Percentiles rank a stretch among this genome's conserved stretches.
Evolutionary conservation across 2,888 invertebrate genomes (phyloP).

Genomic region (Ceriagrion tenellum): DNA sequence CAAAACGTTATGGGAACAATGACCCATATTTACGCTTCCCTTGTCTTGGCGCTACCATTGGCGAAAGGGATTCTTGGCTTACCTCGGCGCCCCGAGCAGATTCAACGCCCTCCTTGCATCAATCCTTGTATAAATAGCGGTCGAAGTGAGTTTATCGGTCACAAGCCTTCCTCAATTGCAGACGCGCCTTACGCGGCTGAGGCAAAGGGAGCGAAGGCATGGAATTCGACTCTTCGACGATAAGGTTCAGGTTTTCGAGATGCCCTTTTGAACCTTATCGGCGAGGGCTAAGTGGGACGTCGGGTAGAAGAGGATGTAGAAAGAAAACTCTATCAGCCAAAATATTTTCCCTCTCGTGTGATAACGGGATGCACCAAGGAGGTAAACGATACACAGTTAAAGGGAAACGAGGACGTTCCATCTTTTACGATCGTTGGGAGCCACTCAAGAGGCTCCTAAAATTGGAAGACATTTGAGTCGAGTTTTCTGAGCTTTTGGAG

Average conservation of each 20-base stretch:
- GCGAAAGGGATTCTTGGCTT: not conserved
- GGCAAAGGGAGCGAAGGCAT: not conserved
- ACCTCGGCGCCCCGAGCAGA: not conserved
- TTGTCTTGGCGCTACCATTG: too few relatives aligned
- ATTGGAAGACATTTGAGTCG: too few relatives aligned
- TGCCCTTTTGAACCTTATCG: not conserved
- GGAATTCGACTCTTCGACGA: not conserved
- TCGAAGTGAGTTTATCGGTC: not conserved
- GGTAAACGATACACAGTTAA: not conserved
- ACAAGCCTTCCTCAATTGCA: not conserved
- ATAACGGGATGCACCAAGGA: not conserved
- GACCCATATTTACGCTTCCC: not conserved
- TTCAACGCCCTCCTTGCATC: not conserved
- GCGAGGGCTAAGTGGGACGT: not conserved
- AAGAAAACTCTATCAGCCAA: not conserved
- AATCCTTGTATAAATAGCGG: conserved; percentile 22
- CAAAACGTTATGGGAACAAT: not conserved
- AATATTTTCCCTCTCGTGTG: not conserved
- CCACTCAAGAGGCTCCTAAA: too few relatives aligned
- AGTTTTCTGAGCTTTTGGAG: too few relatives aligned
- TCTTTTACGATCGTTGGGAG: too few relatives aligned
- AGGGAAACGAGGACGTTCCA: too few relatives aligned
- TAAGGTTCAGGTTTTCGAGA: not conserved
- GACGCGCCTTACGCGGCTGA: not conserved
- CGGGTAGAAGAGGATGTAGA: not conserved